Evolutionary conservation across 2,888 invertebrate genomes (phyloP).

Genomic region (Gryllus longicercus): DNA sequence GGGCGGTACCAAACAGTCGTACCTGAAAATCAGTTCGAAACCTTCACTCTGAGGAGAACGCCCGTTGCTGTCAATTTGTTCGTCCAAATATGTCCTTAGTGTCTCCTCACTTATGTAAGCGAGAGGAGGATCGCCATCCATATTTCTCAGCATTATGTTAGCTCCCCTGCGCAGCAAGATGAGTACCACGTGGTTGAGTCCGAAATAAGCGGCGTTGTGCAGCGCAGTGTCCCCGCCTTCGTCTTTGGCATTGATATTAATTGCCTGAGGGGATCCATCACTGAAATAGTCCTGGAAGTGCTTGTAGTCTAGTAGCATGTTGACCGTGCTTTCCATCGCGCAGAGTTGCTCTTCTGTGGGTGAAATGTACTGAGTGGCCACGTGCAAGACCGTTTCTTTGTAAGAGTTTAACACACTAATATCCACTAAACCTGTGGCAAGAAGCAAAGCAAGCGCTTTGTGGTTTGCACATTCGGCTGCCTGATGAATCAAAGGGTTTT

Average conservation of each 20-base stretch:
- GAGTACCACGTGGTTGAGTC: not conserved
- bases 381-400: not conserved
- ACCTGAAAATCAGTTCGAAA: not conserved
- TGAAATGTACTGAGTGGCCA: not conserved
- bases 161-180: constrained; percentile 4
- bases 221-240: not conserved
- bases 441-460: not conserved
- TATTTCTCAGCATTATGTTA: not conserved
- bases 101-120: not conserved
- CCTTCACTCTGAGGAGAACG: not conserved
- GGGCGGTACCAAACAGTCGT: not conserved
- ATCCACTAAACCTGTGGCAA: not conserved
- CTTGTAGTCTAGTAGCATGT: constrained; percentile 19
- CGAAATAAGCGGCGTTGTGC: not conserved
- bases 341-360: not conserved
- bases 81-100: not conserved
- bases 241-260: not conserved
- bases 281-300: not conserved
- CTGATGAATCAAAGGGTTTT: not conserved
- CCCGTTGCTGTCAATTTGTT: not conserved
- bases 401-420: not conserved
- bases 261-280: not conserved
- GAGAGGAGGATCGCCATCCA: not conserved
- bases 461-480: not conserved
- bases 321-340: not conserved